Evolutionary conservation across 2,797 vertebrate genomes (phyloP).

Genomic region (Podargus strigoides): DNA sequence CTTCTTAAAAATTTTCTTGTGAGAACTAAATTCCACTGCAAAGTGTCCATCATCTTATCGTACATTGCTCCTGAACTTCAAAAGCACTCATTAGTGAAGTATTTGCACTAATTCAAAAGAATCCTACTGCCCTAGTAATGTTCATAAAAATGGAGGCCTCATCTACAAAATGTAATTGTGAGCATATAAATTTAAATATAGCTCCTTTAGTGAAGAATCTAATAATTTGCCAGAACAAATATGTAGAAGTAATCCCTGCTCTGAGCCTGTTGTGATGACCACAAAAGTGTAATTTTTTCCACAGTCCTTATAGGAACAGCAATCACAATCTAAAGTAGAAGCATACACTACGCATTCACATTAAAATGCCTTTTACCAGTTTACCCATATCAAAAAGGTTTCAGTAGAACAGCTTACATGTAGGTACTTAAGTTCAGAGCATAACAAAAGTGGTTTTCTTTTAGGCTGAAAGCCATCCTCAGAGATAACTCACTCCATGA

Average conservation of each 20-base stretch:
- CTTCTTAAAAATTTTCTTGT: background rate
- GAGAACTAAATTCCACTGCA: background rate
- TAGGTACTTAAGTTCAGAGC: background rate
- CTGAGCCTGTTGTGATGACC: background rate
- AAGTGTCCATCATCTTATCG: background rate
- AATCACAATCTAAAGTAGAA: background rate
- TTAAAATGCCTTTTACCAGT: background rate
- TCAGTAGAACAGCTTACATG: background rate
- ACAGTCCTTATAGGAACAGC: background rate
- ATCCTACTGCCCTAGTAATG: background rate
- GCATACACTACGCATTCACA: background rate
- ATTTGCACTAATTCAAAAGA: background rate
- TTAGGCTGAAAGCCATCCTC: background rate
- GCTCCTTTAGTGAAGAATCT: background rate
- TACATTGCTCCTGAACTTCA: background rate
- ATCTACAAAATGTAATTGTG: background rate
- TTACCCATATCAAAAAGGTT: background rate
- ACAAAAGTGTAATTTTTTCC: background rate
- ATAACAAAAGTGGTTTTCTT: background rate
- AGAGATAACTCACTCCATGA: background rate
- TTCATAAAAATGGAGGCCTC: background rate
- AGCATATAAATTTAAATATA: background rate
- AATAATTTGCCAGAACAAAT: background rate
- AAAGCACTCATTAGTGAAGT: background rate
- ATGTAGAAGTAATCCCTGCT: background rate